Percentiles rank a stretch among this genome's conserved stretches.
phyloP scores from a whole-genome alignment of 2,888 invertebrate species.

The Chaetogeoica ovagalla region DNA sequence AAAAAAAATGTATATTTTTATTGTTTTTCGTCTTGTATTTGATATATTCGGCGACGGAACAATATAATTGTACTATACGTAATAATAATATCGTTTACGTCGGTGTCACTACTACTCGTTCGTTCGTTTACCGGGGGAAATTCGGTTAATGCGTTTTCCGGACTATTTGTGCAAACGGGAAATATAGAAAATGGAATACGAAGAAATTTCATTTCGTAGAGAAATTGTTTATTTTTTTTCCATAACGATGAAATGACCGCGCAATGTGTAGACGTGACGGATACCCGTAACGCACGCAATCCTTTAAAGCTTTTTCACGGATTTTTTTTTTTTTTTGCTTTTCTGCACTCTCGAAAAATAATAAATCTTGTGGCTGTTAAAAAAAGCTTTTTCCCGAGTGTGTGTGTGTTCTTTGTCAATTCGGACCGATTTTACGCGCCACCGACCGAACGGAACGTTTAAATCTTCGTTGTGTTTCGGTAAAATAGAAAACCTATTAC shows the following conservation, averaged over 20 bases:
- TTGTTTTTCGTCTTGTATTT: too few relatives aligned
- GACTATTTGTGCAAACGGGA: background rate
- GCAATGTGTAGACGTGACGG: background rate
- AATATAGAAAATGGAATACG: background rate
- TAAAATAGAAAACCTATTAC: constrained; percentile 10
- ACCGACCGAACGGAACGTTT: constrained; percentile 46
- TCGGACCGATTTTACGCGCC: constrained; percentile 49
- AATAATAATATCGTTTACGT: too few relatives aligned
- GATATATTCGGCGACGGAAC: too few relatives aligned
- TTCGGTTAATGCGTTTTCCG: too few relatives aligned
- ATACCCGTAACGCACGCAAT: too few relatives aligned
- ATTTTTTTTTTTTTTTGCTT: background rate
- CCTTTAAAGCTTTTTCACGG: constrained; percentile 11
- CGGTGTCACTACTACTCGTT: too few relatives aligned
- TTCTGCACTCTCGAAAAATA: background rate
- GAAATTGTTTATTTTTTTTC: background rate
- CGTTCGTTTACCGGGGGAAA: too few relatives aligned
- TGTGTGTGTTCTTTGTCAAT: constrained; percentile 36
- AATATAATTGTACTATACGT: too few relatives aligned
- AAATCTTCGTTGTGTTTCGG: constrained; percentile 36
- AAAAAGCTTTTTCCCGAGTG: constrained; percentile 27
- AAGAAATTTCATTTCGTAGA: constrained; percentile 24
- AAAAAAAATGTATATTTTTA: too few relatives aligned
- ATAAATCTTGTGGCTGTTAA: constrained; percentile 48
- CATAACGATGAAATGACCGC: background rate